Evolutionary conservation across 2,888 invertebrate genomes (phyloP).

Genomic region (Odiellus spinosus): DNA sequence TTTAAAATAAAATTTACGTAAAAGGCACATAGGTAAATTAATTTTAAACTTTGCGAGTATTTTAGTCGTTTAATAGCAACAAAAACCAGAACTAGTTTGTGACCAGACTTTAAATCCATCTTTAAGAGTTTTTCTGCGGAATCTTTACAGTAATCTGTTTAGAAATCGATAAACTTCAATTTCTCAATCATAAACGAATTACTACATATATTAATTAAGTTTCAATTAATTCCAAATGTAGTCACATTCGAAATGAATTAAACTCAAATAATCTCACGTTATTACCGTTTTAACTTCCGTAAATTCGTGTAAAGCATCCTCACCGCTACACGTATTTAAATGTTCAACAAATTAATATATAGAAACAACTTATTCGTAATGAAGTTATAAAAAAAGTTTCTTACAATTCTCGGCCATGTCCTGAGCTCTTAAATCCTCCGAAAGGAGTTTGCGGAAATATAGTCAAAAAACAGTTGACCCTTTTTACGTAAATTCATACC

Average conservation of each 20-base stretch:
- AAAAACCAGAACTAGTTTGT: too few relatives aligned
- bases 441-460: constrained; percentile 62
- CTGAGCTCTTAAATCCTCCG: constrained; percentile 69
- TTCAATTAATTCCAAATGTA: too few relatives aligned
- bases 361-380: too few relatives aligned
- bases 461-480: constrained; percentile 26
- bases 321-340: constrained; percentile 28
- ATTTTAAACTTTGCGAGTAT: too few relatives aligned
- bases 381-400: not conserved
- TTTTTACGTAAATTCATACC: not conserved
- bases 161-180: not conserved
- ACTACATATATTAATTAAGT: too few relatives aligned
- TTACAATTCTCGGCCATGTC: constrained; percentile 54
- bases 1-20: too few relatives aligned
- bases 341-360: too few relatives aligned
- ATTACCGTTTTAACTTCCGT: constrained; percentile 8
- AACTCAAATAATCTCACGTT: too few relatives aligned
- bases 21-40: too few relatives aligned
- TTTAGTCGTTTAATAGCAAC: too few relatives aligned
- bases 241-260: not conserved
- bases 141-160: not conserved
- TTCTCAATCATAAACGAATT: not conserved
- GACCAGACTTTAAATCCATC: too few relatives aligned
- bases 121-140: constrained; percentile 1
- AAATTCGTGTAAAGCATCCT: not conserved